phyloP scores from a whole-genome alignment of 1,140 invertebrate genomes.

The Caenorhabditis brenneri region DNA sequence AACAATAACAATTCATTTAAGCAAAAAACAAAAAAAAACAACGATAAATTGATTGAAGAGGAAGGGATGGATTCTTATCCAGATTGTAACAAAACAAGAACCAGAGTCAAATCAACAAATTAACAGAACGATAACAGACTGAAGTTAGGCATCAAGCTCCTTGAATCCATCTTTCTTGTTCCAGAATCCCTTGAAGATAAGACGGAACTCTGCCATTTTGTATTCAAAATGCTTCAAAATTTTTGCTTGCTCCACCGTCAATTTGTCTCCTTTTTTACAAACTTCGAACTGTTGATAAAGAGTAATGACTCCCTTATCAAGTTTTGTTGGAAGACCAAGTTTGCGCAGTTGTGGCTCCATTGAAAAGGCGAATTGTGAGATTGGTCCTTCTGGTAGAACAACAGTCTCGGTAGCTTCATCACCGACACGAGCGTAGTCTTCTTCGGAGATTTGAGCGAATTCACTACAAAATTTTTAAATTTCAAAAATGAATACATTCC shows the following conservation, averaged over 20 bases:
- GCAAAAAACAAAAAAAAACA: constrained; percentile 43
- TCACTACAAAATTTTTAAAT: not conserved
- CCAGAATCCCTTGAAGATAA: constrained; percentile 62
- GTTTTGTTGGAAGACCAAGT: constrained; percentile 86
- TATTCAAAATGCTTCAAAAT: constrained; percentile 75
- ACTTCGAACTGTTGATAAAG: constrained; percentile 85
- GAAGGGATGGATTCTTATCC: not conserved
- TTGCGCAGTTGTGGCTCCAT: constrained; percentile 93
- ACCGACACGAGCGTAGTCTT: constrained; percentile 88
- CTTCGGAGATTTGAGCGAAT: constrained; percentile 79
- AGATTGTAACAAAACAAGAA: constrained; percentile 20
- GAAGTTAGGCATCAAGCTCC: constrained; percentile 46
- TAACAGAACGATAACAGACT: constrained; percentile 40
- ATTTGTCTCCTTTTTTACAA: constrained; percentile 81
- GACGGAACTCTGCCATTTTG: constrained; percentile 61
- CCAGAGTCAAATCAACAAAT: constrained; percentile 47
- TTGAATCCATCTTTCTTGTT: constrained; percentile 55
- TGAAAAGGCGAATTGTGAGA: constrained; percentile 86
- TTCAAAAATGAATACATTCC: not conserved
- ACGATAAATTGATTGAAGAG: not conserved
- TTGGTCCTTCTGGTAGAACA: constrained; percentile 81
- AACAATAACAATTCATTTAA: constrained; percentile 10
- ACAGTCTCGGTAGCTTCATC: constrained; percentile 84
- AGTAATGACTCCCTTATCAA: constrained; percentile 84
- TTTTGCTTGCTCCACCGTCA: constrained; percentile 89